Conservation (phyloP, 2,888 invertebrate species). For the Frankliniella fusca region DNA sequence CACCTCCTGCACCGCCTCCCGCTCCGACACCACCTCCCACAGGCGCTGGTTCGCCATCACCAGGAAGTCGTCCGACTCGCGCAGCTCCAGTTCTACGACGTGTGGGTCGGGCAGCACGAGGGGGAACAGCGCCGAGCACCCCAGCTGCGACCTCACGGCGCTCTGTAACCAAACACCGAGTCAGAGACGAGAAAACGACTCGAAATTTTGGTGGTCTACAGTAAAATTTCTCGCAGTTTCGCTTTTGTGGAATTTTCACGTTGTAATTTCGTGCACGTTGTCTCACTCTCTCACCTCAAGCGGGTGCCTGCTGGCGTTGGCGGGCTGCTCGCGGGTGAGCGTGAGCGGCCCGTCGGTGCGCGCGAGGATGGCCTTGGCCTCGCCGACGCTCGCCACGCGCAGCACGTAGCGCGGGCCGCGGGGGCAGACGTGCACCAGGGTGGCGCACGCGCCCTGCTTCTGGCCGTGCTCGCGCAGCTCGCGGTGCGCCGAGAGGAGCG, state of each 20-base stretch:
- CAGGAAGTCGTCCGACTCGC: conserved; percentile 78
- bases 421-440: conserved; percentile 68
- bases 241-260: not conserved
- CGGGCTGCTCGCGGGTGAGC: conserved; percentile 40
- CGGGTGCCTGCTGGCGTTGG: conserved; percentile 3
- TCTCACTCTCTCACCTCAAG: not conserved
- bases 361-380: conserved; percentile 70
- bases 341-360: conserved; percentile 40
- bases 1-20: conserved; percentile 79
- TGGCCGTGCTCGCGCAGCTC: conserved; percentile 71
- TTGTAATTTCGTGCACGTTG: conserved; percentile 35
- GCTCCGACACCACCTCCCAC: conserved; percentile 78
- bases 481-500: conserved; percentile 72
- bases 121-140: conserved; percentile 63
- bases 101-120: conserved; percentile 71
- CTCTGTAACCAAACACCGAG: conserved; percentile 32
- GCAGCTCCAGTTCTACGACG: conserved; percentile 67
- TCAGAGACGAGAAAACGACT: not conserved
- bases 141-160: conserved; percentile 49
- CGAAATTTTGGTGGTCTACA: not conserved
- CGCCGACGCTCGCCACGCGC: conserved; percentile 70
- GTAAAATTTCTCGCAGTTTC: no score
- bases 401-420: conserved; percentile 59
- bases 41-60: conserved; percentile 74
- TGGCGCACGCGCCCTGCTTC: conserved; percentile 66